Base-by-base conservation (phyloP, 2,113 vertebrate species). In the Brachypodius melanocephalos region DNA sequence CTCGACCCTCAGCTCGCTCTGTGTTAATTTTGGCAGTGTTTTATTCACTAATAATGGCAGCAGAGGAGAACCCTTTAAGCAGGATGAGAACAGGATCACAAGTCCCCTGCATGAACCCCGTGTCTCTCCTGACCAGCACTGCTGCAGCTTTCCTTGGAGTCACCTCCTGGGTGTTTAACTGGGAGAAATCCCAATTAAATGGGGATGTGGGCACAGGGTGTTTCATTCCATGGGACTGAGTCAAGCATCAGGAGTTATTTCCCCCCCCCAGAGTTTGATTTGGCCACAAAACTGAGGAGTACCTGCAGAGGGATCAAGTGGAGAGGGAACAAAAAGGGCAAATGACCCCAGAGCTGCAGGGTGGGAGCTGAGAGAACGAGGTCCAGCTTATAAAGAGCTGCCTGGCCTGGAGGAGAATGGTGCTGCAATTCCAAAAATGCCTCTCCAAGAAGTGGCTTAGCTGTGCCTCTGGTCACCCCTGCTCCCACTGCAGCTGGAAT, bases 401-500 rank as follows among this genome's bases (percentile, higher is more conserved):
- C 80, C 66, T 68, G 80, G 76, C 49, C 73, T 32, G 63, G 46
- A 46, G 85, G 28, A 74, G 55, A 81, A 81, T 32, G 3, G 2
- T 9, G n/a, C 59, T 45, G 82, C 78, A 67, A 69, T 80, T 79
- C 88, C 42, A 83, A 80, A 96, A 90, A 68, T 88, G 40, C 26
- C 79, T 51, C 78, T 74, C 75, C 80, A 57, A 83, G 77, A 94
- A 80, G 46, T 38, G 71, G 48, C 75, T 96, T 82, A 85, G 67
- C 93, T 85, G 74, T 54, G 62, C 75, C 72, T 66, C 84, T 86
- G 93, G 73, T 92, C 92, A 92, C 25, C 67, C 40, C 26, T 87
- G 62, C n/a, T 95, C 79, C 89, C 57, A 42, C 25, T 78, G 88
- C 76, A 88, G 66, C 89, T 91, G 95, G 92, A 90, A 96, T 90